Conservation (phyloP, 2,797 vertebrate genomes). For the Hippoglossus hippoglossus region DNA sequence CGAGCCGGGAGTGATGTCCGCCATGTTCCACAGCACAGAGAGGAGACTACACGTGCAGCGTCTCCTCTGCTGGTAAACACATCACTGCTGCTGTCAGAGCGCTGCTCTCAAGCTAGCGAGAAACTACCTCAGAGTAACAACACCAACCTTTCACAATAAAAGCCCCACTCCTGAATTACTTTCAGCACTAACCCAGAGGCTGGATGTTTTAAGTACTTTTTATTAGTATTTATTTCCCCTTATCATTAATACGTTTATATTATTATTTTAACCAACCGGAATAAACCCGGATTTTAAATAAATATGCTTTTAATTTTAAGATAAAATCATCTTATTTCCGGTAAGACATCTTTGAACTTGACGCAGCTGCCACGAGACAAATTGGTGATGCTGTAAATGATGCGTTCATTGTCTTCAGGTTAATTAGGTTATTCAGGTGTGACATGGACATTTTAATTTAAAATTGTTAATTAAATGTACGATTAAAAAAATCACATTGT, state of each 20-base stretch:
- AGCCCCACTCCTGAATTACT: too few species aligned
- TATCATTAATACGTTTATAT: background rate
- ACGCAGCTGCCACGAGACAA: slow-evolving; percentile 20
- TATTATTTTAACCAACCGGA: too few species aligned
- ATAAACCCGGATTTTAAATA: accelerated
- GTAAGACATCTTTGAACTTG: background rate
- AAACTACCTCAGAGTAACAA: too few species aligned
- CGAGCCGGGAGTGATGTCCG: background rate
- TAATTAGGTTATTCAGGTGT: background rate
- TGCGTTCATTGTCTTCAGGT: background rate
- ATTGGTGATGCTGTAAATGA: background rate
- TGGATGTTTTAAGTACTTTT: too few species aligned
- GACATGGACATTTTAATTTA: background rate
- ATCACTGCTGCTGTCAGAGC: too few species aligned
- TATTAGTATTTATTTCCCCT: background rate
- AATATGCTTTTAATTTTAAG: slow-evolving; percentile 17
- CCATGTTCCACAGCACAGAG: background rate
- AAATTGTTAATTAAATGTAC: background rate
- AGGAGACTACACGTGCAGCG: background rate
- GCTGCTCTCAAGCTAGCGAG: too few species aligned
- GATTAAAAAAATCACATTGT: background rate
- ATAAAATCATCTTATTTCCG: background rate
- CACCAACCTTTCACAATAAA: too few species aligned
- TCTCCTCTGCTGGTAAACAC: background rate
- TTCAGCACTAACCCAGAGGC: too few species aligned